A percentile compares a stretch with the other conserved stretches of the same genome.
Conservation (phyloP, 1,140 invertebrate genomes). For the Drosophila sechellia region DNA sequence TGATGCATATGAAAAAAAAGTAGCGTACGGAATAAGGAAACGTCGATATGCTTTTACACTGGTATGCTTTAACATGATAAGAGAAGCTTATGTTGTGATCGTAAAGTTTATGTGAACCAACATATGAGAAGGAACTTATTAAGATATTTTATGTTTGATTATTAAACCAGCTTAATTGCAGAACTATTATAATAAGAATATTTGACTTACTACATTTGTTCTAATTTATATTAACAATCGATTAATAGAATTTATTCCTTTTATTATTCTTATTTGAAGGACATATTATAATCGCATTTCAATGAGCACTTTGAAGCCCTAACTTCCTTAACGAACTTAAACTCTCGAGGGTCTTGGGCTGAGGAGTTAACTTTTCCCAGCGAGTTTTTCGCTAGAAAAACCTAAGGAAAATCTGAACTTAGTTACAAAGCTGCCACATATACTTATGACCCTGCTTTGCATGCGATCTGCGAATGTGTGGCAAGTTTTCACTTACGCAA, state of each 20-base stretch:
- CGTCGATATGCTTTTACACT: constrained; percentile 24
- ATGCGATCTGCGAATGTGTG: constrained; percentile 46
- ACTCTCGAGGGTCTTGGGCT: constrained; percentile 9
- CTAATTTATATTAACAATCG: too few relatives aligned
- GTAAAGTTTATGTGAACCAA: neutral
- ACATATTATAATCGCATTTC: constrained; percentile 16
- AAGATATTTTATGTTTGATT: neutral
- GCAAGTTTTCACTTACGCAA: constrained; percentile 71
- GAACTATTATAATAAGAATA: neutral
- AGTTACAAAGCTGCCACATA: constrained; percentile 42
- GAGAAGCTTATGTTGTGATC: constrained; percentile 5
- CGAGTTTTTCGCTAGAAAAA: constrained; percentile 10
- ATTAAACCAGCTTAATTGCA: neutral
- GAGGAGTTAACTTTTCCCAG: constrained; percentile 13
- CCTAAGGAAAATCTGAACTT: constrained; percentile 38
- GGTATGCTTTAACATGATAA: constrained; percentile 25
- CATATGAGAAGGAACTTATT: neutral
- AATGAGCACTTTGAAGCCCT: constrained; percentile 1
- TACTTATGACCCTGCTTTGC: constrained; percentile 36
- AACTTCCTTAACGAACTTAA: constrained; percentile 23
- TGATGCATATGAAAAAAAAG: constrained; percentile 18
- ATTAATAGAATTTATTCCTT: too few relatives aligned
- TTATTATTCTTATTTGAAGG: too few relatives aligned
- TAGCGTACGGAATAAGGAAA: constrained; percentile 8
- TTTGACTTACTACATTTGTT: neutral